A percentile compares a stretch with the other conserved stretches of the same genome.
These are phyloP conservation scores for Polylopha cassiicola DNA, from an alignment of 2,888 invertebrate species.

Conservation along the genomic window DNA sequence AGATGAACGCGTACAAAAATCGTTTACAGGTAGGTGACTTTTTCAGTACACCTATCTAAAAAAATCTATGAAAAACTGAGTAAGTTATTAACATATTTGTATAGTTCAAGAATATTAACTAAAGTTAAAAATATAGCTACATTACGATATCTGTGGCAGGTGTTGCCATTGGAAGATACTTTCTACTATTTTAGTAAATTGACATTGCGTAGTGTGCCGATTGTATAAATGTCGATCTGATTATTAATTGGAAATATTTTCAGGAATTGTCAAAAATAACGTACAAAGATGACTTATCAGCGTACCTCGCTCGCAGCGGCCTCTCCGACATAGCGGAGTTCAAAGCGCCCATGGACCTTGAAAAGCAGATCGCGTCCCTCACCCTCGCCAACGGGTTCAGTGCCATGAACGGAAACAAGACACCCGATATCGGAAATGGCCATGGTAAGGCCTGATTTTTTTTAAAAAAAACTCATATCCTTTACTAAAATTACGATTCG, in stretches of 20 bases:
- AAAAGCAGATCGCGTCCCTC: conserved; percentile 58
- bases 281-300: conserved; percentile 72
- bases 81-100: no score
- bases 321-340: conserved; percentile 61
- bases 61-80: neutral
- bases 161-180: no score
- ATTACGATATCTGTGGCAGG: no score
- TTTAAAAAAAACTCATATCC: no score
- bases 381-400: conserved; percentile 58
- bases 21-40: conserved; percentile 80
- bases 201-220: no score
- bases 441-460: conserved; percentile 31
- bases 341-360: conserved; percentile 57
- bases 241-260: no score
- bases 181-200: no score
- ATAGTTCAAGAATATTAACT: no score
- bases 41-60: conserved; percentile 36
- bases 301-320: conserved; percentile 57
- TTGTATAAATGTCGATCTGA: no score
- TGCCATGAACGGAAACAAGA: conserved; percentile 51
- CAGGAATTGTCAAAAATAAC: conserved; percentile 73
- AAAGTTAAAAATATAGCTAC: no score
- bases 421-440: conserved; percentile 38
- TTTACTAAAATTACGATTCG: no score
- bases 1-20: conserved; percentile 88